Percentiles rank a stretch among this genome's conserved stretches.
phyloP scores from a whole-genome alignment of 2,113 vertebrate genomes.

The Phaethon lepturus region DNA sequence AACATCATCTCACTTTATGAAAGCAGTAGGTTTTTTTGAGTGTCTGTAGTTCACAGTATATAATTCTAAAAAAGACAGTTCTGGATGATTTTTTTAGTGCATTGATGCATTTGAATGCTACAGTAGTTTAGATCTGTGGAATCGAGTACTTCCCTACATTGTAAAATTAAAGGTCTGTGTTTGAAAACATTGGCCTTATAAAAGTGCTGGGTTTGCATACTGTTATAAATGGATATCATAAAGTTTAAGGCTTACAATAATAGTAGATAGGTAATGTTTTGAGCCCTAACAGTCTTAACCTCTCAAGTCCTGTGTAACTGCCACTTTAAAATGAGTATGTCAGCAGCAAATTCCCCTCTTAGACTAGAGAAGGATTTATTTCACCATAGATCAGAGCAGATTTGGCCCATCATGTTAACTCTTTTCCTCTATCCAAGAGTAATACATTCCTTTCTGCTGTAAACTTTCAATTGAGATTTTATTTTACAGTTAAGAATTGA shows the following conservation, averaged over 20 bases:
- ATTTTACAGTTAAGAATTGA: neutral
- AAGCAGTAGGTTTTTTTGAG: neutral
- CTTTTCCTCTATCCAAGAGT: neutral
- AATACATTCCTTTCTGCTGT: neutral
- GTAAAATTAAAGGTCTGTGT: neutral
- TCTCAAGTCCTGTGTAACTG: neutral
- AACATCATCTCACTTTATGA: accelerated
- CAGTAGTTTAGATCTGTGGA: accelerated
- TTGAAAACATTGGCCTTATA: neutral
- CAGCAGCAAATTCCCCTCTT: neutral
- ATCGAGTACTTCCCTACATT: accelerated
- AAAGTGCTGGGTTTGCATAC: no score
- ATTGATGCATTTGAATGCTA: accelerated
- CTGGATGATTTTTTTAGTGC: neutral
- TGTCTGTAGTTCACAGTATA: neutral
- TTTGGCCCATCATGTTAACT: neutral
- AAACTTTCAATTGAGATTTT: neutral
- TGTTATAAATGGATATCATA: neutral
- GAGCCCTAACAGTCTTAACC: neutral
- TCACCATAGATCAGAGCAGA: neutral
- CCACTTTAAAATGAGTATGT: neutral
- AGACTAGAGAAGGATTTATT: neutral
- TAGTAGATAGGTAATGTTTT: neutral
- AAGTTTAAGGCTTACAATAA: neutral
- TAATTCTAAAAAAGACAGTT: neutral